A percentile compares a stretch with the other conserved stretches of the same genome.
Evolutionary conservation across 2,797 vertebrate genomes (phyloP).

Genomic region (Megaceryle alcyon): DNA sequence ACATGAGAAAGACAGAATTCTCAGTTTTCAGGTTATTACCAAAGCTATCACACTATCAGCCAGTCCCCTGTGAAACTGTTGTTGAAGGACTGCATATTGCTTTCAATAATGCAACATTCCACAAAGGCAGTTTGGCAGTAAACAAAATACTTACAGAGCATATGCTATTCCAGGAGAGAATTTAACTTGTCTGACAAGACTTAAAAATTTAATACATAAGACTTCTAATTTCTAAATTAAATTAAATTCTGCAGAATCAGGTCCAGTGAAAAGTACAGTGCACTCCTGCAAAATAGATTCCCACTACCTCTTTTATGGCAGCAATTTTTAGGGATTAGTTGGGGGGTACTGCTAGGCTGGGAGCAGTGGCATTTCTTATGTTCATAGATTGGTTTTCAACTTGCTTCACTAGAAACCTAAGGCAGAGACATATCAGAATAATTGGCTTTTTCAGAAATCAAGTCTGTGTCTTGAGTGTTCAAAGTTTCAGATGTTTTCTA

Average conservation of each 20-base stretch:
- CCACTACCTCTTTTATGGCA: neutral
- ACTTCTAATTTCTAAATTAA: constrained; percentile 6
- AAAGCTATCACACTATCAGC: neutral
- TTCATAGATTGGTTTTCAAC: neutral
- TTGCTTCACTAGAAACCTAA: neutral
- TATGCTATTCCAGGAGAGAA: neutral
- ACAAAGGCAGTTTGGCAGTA: neutral
- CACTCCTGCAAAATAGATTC: neutral
- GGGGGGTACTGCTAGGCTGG: neutral
- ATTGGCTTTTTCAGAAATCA: neutral
- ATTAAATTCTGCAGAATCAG: neutral
- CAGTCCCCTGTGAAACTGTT: neutral
- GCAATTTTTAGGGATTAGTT: neutral
- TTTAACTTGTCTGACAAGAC: constrained; percentile 20
- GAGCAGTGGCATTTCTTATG: neutral
- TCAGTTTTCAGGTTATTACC: neutral
- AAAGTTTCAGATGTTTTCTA: neutral
- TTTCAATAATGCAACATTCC: constrained; percentile 8
- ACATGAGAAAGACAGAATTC: neutral
- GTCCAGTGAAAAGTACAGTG: neutral
- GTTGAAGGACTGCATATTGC: neutral
- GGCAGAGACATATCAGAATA: neutral
- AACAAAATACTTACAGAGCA: neutral
- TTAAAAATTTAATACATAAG: neutral
- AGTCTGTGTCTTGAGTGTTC: neutral